Base-by-base conservation (phyloP, 2,888 invertebrate genomes). In the Geophilus truncorum region DNA sequence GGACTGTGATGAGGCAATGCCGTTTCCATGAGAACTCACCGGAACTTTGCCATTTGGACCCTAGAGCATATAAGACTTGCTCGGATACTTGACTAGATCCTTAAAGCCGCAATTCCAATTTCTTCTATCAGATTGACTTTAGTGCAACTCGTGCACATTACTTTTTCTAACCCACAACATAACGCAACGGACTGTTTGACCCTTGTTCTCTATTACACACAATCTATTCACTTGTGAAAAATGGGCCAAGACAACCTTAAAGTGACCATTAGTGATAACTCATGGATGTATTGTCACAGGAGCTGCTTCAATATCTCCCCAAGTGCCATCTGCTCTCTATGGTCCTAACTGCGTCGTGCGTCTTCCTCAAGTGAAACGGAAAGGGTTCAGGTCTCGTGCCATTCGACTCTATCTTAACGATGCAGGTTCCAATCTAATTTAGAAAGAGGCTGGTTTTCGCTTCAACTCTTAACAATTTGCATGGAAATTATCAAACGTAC, bases 251-350 rank as follows among this genome's bases (percentile, higher is more conserved):
- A 28, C 70, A 70, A 70, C 25, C 25, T 70, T 28, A 70, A 70
- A 70, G 25, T 70, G 70, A 15, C 70, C 70, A 70, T 70, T 70
- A 70, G 28, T n/a, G 70, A 70, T 70, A 70, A 70, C 70, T 70
- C 70, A 70, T 25, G 70, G 70, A 70, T 28, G 28, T 28, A 70
- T 70, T 70, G 70, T 23, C 70, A 23, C 25, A 70, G 12, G 70
- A 70, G 25, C 70, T 4, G 28, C 70, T 70, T 28, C 70, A 70
- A 70, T 70, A 70, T 70, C 70, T 28, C 25, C 6, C n/a, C 25
- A 25, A 28, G 70, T 70, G 70, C 25, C 70, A 25, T 70, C 25
- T 70, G 70, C 28, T 70, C 28, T n/a, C 25, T 28, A 28, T 12
- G 25, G 1, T 25, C 70, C 70, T 70, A 23, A 28, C 70, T 70